Percentiles rank a stretch among this genome's conserved stretches.
Evolutionary conservation across 2,797 vertebrate genomes (phyloP).

Genomic region (Megalops cyprinoides): DNA sequence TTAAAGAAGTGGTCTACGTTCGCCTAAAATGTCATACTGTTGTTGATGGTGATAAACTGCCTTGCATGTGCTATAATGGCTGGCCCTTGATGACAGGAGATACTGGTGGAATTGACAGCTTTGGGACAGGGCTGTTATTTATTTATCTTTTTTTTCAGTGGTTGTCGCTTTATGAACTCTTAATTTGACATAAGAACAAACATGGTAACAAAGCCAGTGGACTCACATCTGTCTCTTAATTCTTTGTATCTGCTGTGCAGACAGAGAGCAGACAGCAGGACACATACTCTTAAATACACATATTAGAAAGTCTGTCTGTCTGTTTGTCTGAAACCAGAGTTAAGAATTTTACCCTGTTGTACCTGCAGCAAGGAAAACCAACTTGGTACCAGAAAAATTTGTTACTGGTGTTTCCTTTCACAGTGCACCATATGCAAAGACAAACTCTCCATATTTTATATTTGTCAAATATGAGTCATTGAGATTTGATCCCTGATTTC

Average conservation of each 20-base stretch:
- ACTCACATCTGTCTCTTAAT: conserved; percentile 1
- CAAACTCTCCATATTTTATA: conserved; percentile 16
- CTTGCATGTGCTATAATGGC: conserved; percentile 26
- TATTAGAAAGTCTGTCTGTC: not conserved
- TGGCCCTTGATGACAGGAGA: conserved; percentile 72
- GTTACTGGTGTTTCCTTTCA: conserved; percentile 17
- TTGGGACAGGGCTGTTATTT: conserved; percentile 57
- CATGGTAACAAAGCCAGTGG: conserved; percentile 19
- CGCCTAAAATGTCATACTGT: conserved; percentile 47
- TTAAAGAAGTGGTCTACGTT: conserved; percentile 25
- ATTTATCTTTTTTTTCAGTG: not conserved
- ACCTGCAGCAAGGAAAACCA: conserved; percentile 7
- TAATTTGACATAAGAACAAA: conserved; percentile 24
- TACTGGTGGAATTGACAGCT: conserved; percentile 81
- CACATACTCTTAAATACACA: not conserved
- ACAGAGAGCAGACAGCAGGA: not conserved
- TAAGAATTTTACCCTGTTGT: not conserved
- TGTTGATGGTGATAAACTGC: conserved; percentile 47
- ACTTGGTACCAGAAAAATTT: conserved; percentile 14
- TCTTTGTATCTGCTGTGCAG: conserved; percentile 4
- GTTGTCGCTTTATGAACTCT: not conserved
- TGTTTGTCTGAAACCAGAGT: conserved; percentile 4
- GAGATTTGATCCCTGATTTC: conserved; percentile 49
- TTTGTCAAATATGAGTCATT: conserved; percentile 54
- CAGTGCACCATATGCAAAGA: conserved; percentile 21